Base-by-base conservation (phyloP, 2,113 vertebrate species). In the Pithys albifrons region DNA sequence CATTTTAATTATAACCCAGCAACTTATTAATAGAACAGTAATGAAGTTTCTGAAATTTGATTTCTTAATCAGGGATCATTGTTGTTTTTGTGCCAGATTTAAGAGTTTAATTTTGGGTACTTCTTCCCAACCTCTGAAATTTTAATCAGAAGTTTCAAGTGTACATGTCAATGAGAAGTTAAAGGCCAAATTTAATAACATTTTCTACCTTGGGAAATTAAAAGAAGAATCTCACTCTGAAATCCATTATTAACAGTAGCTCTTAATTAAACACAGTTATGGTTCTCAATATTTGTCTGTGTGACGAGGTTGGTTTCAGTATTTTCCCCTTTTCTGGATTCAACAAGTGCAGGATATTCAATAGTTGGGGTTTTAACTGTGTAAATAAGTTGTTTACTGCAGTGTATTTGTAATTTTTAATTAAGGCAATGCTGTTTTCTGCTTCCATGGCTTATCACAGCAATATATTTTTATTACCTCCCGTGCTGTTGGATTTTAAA, bases 311-410 rank as follows among this genome's bases (percentile, higher is more conserved):
- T 94, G 94, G 72, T 85, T 95, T 90, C 81, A 86, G 90, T 96
- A 90, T 88, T 96, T 96, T 94, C 89, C 88, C 92, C 43, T 67
- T 87, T 80, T 72, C 59, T 93, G 51, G 37, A 92, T 81, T 97
- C 86, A 94, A 93, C 83, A 96, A 95, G 74, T 88, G 45, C 70
- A 89, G 22, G 58, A 69, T 86, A 81, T 73, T 78, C 66, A 83
- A n/a, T 37, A 67, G 81, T 88, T 82, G 85, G 84, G 48, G 76
- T 96, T 86, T 41, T 70, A 80, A 88, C 90, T 88, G 71, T 93
- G 74, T 92, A 97, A 97, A 97, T 95, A 98, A 98, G 97, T 98
- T 97, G 98, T 98, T 98, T 98, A 98, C 97, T 91, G 97, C 95
- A 85, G 75, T 91, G 57, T 92, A 96, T 97, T 97, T 98, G 96